Conservation (phyloP, 2,113 vertebrate genomes). For the Trichomycterus rosablanca region DNA sequence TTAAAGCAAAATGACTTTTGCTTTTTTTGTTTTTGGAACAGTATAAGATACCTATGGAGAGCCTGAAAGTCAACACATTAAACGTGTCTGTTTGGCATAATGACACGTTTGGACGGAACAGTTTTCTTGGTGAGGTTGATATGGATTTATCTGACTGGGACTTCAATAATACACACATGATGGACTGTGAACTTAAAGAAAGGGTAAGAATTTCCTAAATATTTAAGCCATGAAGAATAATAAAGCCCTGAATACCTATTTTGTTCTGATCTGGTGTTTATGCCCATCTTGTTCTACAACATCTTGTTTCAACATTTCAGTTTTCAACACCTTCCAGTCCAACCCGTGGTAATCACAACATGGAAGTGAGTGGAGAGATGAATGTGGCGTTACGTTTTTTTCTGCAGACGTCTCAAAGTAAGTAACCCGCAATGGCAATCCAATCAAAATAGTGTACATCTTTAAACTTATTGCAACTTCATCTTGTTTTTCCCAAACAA, state of each 20-base stretch:
- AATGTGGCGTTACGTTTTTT: conserved; percentile 84
- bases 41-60: conserved; percentile 78
- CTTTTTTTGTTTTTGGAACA: conserved; percentile 54
- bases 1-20: neutral
- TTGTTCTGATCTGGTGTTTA: neutral
- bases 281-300: neutral
- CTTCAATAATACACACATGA: conserved; percentile 79
- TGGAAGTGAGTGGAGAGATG: conserved; percentile 82
- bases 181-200: conserved; percentile 78
- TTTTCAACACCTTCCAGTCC: conserved; percentile 54
- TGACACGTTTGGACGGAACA: conserved; percentile 84
- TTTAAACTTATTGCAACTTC: no score
- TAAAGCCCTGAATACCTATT: no score
- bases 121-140: conserved; percentile 88
- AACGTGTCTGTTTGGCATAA: conserved; percentile 92
- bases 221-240: no score
- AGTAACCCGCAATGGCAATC: conserved; percentile 31
- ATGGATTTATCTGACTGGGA: conserved; percentile 83
- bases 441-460: no score
- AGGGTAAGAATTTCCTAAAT: conserved; percentile 62
- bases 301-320: conserved; percentile 13
- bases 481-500: no score
- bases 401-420: conserved; percentile 70
- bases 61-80: conserved; percentile 73
- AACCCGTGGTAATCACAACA: conserved; percentile 64